Evolutionary conservation across 2,113 vertebrate species (phyloP).

Genomic region (Tursiops truncatus): DNA sequence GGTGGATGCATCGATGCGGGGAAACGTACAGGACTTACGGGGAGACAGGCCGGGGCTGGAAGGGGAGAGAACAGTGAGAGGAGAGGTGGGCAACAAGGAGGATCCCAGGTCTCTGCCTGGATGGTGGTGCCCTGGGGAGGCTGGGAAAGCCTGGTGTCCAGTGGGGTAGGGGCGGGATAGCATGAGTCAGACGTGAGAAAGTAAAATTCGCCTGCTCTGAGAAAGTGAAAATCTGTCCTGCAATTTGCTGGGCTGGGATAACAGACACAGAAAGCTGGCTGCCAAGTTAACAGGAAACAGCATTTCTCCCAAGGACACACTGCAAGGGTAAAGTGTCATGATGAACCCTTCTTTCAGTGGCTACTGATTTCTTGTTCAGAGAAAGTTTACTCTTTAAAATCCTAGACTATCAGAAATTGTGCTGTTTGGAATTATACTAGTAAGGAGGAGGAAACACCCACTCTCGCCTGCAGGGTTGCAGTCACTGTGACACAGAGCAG

Average conservation of each 20-base stretch:
- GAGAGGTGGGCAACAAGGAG: neutral
- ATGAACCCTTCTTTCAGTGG: neutral
- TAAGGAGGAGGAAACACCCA: neutral
- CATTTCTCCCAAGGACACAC: neutral
- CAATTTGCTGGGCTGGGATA: neutral
- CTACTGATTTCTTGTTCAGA: neutral
- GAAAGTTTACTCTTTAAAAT: neutral
- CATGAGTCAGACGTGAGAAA: neutral
- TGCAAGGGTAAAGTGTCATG: neutral
- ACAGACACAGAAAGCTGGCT: neutral
- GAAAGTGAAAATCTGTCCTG: neutral
- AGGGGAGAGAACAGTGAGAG: neutral
- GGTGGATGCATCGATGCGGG: neutral
- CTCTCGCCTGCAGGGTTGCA: neutral
- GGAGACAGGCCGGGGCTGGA: neutral
- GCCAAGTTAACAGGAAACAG: neutral
- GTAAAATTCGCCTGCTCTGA: neutral
- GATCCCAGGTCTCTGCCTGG: neutral
- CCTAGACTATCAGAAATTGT: neutral
- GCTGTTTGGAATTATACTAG: neutral
- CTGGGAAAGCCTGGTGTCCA: neutral
- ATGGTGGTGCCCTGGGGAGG: neutral
- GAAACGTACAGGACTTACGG: accelerated
- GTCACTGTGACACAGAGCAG: neutral
- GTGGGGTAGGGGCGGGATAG: neutral